Evolutionary conservation across 2,797 vertebrate genomes (phyloP).

Genomic region (Hemibagrus guttatus): DNA sequence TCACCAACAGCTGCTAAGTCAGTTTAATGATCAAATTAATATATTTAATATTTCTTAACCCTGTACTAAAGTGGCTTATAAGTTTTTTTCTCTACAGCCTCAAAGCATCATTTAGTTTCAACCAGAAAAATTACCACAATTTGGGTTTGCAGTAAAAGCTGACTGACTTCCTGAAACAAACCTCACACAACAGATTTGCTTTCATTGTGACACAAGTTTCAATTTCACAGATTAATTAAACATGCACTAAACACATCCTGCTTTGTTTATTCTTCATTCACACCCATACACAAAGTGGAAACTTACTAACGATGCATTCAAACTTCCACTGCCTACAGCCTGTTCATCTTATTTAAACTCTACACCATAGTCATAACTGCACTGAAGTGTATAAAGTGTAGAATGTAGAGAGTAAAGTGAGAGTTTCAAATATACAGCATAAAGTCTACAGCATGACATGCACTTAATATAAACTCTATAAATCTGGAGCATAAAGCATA

Average conservation of each 20-base stretch:
- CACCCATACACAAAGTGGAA: not conserved
- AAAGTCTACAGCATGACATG: not conserved
- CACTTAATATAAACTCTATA: no score
- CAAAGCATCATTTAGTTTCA: not conserved
- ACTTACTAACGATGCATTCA: not conserved
- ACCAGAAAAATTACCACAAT: not conserved
- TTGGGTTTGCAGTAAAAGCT: not conserved
- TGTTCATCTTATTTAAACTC: not conserved
- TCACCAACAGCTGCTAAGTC: constrained; percentile 1
- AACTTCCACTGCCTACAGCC: not conserved
- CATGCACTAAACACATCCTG: not conserved
- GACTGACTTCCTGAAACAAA: not conserved
- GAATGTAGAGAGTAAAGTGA: not conserved
- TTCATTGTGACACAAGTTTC: not conserved
- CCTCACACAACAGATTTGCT: not conserved
- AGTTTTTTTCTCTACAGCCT: no score
- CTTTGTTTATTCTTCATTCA: not conserved
- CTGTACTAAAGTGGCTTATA: not conserved
- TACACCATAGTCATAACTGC: not conserved
- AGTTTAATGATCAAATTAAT: not conserved
- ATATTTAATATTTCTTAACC: not conserved
- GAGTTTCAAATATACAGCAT: not conserved
- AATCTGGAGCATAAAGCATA: not conserved
- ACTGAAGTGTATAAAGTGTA: not conserved
- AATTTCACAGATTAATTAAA: not conserved